These are phyloP conservation scores for Calephelis perditalis DNA, from an alignment of 2,888 invertebrate species.

Conservation along the genomic window DNA sequence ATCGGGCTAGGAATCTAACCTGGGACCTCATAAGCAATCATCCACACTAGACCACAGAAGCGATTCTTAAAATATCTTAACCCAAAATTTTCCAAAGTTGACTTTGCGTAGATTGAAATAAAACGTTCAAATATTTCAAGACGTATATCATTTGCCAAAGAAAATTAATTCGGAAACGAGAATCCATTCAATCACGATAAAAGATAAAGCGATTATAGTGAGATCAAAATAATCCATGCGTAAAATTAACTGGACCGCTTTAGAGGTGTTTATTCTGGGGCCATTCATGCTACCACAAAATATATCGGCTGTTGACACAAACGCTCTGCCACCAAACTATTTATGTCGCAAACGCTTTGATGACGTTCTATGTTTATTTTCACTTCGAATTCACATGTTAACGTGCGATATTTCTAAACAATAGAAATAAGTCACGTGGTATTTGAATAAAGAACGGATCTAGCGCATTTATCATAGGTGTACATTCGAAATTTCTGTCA, in stretches of 20 bases:
- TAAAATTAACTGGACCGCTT: slow-evolving; percentile 49
- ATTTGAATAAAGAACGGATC: too few species aligned
- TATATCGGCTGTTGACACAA: slow-evolving; percentile 37
- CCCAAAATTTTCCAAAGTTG: too few species aligned
- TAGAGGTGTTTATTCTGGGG: slow-evolving; percentile 47
- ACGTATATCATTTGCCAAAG: not conserved
- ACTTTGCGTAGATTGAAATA: too few species aligned
- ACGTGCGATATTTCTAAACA: slow-evolving; percentile 38
- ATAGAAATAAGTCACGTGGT: slow-evolving; percentile 25
- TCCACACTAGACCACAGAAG: too few species aligned
- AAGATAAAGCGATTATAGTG: slow-evolving; percentile 29
- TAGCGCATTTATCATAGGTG: too few species aligned
- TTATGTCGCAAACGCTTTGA: slow-evolving; percentile 48
- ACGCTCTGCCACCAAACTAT: slow-evolving; percentile 45
- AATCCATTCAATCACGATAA: slow-evolving; percentile 25
- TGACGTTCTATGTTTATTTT: slow-evolving; percentile 43
- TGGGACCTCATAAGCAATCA: too few species aligned
- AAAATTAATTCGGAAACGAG: not conserved
- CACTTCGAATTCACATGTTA: slow-evolving; percentile 41
- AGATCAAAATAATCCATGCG: slow-evolving; percentile 38
- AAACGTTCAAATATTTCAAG: too few species aligned
- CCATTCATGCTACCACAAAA: slow-evolving; percentile 46
- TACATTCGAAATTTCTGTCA: not conserved
- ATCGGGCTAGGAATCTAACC: too few species aligned
- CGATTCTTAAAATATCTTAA: too few species aligned